Base-by-base conservation (phyloP, 1,140 invertebrate species). In the Drosophila insularis region DNA sequence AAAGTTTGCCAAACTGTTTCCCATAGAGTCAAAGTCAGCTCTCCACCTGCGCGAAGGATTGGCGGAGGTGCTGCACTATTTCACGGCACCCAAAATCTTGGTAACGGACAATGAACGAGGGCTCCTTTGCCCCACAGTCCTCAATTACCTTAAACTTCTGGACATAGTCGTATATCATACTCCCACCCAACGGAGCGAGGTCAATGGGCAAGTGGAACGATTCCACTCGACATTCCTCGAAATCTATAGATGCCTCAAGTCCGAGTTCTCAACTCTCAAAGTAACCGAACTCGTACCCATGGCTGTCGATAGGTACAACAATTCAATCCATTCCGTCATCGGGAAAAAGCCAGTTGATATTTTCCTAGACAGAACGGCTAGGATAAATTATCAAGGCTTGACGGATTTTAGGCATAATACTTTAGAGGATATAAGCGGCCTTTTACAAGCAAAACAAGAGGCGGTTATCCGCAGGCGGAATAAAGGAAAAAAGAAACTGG, bases 151-250 rank as follows among this genome's bases (percentile, higher is more conserved):
- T 2, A 14, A 37, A 23, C 23, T 23, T 2, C 2, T 23, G 1
- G 2, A 23, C 23, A 3, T 3, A 2, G 2, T 23, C 1, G 10
- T 69, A 0, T 58, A 70, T 11, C 35, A 70, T 10, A 67, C 46
- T 0, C 37, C 58, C 0, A 62, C 50, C 4, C 46, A 61, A 13
- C 60, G 61, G n/a, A 56, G 58, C 11, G 37, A 66, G 2, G 46
- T 54, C 1, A 60, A 65, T 5, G 23, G 43, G 1, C 68, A 63
- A 8, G n/a, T 63, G 0, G 62, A 71, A 10, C 39, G 11, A 11
- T 60, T 65, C 13, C 55, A 65, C 19, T 71, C 35, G 1, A 71
- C 62, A 1, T 71, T 65, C 14, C 7, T 60, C 0, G 55, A 71
- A 21, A 54, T 65, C 6, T 65, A 54, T 19, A 7, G 62, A 5